Conservation (phyloP, 2,797 vertebrate species). For the Enteromius viviparus region DNA sequence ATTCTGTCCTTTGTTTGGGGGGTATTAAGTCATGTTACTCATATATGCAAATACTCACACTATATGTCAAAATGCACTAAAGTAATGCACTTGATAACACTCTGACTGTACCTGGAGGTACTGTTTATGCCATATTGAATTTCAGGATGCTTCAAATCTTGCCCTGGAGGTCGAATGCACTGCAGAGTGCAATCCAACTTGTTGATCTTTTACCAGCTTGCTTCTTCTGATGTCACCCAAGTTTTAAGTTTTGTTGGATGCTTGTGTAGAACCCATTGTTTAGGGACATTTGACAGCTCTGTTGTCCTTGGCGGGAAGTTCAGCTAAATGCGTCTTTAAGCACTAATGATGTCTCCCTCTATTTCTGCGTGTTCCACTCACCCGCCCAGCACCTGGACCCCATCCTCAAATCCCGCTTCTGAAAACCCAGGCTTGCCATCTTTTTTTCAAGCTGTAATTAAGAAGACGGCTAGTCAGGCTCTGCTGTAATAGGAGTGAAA, state of each 20-base stretch:
- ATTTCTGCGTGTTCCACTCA: constrained; percentile 14
- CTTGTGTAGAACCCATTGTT: constrained; percentile 46
- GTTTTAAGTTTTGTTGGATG: constrained; percentile 19
- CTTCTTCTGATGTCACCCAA: constrained; percentile 17
- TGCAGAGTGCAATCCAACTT: too few relatives aligned
- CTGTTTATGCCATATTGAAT: neutral
- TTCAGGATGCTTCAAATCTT: too few relatives aligned
- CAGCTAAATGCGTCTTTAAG: constrained; percentile 49
- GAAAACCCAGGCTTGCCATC: constrained; percentile 25
- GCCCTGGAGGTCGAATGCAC: too few relatives aligned
- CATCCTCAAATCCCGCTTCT: constrained; percentile 38
- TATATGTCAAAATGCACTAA: neutral
- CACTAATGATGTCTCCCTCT: constrained; percentile 56
- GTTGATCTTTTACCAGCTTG: constrained; percentile 15
- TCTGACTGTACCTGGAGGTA: neutral
- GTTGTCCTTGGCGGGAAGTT: constrained; percentile 33
- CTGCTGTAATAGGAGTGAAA: constrained; percentile 38
- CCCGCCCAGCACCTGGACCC: constrained; percentile 45
- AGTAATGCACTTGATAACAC: neutral
- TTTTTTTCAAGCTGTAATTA: constrained; percentile 57
- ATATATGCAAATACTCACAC: too few relatives aligned
- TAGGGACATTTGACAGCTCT: constrained; percentile 35
- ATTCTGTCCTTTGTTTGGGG: neutral
- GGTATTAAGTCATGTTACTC: neutral
- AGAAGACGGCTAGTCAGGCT: constrained; percentile 46